These are phyloP conservation scores for Heliconius congener DNA, from an alignment of 1,140 invertebrate species.

Conservation along the genomic window DNA sequence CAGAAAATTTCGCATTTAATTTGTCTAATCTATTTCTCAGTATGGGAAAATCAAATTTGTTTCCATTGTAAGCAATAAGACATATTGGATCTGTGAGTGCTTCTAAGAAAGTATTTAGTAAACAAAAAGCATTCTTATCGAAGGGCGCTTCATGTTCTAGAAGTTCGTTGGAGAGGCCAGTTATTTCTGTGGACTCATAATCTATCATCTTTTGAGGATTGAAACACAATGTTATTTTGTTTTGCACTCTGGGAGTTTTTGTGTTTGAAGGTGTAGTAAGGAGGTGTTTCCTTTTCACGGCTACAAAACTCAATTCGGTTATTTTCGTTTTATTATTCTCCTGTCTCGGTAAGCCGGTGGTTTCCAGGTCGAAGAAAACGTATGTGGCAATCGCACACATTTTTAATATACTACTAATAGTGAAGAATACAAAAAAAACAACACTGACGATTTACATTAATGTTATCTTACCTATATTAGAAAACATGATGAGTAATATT, in stretches of 20 bases:
- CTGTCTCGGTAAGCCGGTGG: slow-evolving; percentile 82
- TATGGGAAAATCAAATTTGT: slow-evolving; percentile 18
- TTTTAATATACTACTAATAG: neutral
- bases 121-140: slow-evolving; percentile 72
- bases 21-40: slow-evolving; percentile 16
- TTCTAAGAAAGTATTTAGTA: slow-evolving; percentile 71
- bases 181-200: slow-evolving; percentile 69
- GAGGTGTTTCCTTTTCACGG: slow-evolving; percentile 80
- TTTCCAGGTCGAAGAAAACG: slow-evolving; percentile 85
- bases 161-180: slow-evolving; percentile 85
- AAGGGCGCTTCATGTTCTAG: slow-evolving; percentile 85
- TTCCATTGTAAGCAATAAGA: slow-evolving; percentile 14
- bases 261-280: slow-evolving; percentile 44
- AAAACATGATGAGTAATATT: neutral
- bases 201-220: slow-evolving; percentile 82
- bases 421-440: neutral
- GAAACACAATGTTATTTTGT: slow-evolving; percentile 85
- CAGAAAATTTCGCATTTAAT: neutral
- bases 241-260: slow-evolving; percentile 80
- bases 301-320: slow-evolving; percentile 84
- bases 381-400: slow-evolving; percentile 80
- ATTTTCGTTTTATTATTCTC: slow-evolving; percentile 82
- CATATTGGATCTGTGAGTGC: slow-evolving; percentile 29
- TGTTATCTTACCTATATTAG: slow-evolving; percentile 9
- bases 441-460: neutral